These are phyloP conservation scores for Drosophila subquinaria DNA, from an alignment of 2,888 invertebrate species.

Conservation along the genomic window DNA sequence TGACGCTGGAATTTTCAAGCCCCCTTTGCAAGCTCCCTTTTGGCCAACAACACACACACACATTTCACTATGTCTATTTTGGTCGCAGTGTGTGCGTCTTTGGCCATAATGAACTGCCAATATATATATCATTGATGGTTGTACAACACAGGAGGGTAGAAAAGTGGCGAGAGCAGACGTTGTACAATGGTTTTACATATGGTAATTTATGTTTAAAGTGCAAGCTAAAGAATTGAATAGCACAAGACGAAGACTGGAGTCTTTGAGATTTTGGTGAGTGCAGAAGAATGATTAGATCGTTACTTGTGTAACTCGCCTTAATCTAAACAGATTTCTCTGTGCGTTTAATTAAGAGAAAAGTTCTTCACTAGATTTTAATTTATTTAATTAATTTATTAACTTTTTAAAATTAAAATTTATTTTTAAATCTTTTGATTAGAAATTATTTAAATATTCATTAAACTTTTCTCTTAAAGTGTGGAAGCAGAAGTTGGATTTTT, in stretches of 20 bases:
- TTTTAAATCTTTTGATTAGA: not conserved
- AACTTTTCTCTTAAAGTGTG: no score
- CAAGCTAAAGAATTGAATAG: slow-evolving; percentile 14
- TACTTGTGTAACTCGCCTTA: not conserved
- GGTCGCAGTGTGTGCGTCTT: slow-evolving; percentile 33
- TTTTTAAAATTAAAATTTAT: not conserved
- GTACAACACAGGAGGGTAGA: not conserved
- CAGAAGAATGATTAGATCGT: not conserved
- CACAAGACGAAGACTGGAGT: slow-evolving; percentile 11
- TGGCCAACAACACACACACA: slow-evolving; percentile 5
- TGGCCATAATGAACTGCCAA: slow-evolving; percentile 56
- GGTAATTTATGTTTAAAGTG: slow-evolving; percentile 68
- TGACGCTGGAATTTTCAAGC: slow-evolving; percentile 63
- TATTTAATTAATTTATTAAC: not conserved
- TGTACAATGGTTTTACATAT: slow-evolving; percentile 38
- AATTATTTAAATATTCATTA: no score
- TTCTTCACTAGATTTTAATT: not conserved
- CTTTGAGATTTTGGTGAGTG: not conserved
- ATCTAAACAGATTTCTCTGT: not conserved
- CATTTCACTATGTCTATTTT: slow-evolving; percentile 57
- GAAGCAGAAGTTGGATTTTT: no score
- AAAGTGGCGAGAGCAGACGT: not conserved
- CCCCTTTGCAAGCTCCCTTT: not conserved
- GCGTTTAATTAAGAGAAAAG: not conserved
- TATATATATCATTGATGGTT: slow-evolving; percentile 33